Percentiles rank a stretch among this genome's conserved stretches.
These are phyloP conservation scores for Gobio occitaniae DNA, from an alignment of 2,797 vertebrate genomes.

Conservation along the genomic window DNA sequence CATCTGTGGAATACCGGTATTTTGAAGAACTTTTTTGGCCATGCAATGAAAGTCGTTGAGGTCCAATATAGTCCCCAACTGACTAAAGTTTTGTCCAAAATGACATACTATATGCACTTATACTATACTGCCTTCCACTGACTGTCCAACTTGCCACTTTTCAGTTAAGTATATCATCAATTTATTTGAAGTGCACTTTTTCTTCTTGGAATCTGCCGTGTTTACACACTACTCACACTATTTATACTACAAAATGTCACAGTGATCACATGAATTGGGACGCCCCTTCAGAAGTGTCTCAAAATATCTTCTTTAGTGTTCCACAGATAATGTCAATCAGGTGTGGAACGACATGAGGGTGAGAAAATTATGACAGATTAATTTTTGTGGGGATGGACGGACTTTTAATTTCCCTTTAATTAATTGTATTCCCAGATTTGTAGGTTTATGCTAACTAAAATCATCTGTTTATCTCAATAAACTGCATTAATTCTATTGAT, in stretches of 20 bases:
- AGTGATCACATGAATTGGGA: not conserved
- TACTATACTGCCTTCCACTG: not conserved
- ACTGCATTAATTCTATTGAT: slow-evolving; percentile 58
- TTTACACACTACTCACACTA: not conserved
- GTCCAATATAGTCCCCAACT: not conserved
- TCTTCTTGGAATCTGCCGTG: not conserved
- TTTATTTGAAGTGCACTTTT: not conserved
- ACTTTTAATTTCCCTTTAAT: slow-evolving; percentile 33
- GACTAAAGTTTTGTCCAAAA: not conserved
- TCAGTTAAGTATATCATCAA: not conserved
- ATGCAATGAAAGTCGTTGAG: not conserved
- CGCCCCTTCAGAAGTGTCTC: not conserved
- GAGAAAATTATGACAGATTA: not conserved
- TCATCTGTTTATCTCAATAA: slow-evolving; percentile 48
- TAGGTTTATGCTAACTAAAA: slow-evolving; percentile 22
- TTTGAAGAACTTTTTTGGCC: not conserved
- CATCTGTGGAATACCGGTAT: not conserved
- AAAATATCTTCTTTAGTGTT: not conserved
- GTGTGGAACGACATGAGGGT: not conserved
- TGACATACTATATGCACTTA: not conserved
- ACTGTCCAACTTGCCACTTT: not conserved
- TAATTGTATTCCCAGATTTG: slow-evolving; percentile 1
- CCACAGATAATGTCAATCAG: not conserved
- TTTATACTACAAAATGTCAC: not conserved
- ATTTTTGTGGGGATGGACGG: slow-evolving; percentile 1